These are phyloP conservation scores for Muricea muricata DNA, from an alignment of 92 coral and sea anemone species.

Conservation along the genomic window DNA sequence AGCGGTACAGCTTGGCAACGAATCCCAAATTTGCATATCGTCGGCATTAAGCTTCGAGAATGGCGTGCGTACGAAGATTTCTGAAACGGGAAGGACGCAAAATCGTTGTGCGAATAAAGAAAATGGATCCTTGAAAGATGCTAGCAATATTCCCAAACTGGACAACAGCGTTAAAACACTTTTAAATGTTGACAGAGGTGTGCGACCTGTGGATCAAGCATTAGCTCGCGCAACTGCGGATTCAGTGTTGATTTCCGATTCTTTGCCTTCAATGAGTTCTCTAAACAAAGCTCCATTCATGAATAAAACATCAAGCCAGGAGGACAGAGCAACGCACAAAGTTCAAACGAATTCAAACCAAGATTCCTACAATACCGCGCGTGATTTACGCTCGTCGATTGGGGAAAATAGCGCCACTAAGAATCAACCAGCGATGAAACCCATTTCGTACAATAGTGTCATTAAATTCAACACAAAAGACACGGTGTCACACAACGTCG, in stretches of 20 bases:
- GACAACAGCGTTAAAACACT: not conserved
- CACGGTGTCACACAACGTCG: not conserved
- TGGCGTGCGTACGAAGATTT: not conserved
- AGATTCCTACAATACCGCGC: not conserved
- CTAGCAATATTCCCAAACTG: not conserved
- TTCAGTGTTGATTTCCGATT: constrained; percentile 14
- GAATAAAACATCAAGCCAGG: not conserved
- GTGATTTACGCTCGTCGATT: not conserved
- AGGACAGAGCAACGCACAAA: not conserved
- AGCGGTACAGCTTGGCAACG: constrained; percentile 40
- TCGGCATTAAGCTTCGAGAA: constrained; percentile 19
- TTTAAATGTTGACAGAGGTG: constrained; percentile 31
- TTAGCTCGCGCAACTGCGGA: constrained; percentile 24
- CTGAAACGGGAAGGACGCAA: not conserved
- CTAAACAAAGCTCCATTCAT: not conserved
- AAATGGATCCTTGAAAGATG: not conserved
- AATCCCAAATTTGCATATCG: constrained; percentile 37
- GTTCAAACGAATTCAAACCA: not conserved
- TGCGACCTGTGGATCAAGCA: constrained; percentile 19
- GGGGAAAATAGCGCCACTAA: not conserved
- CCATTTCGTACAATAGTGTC: not conserved
- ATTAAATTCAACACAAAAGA: not conserved
- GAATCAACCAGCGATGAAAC: not conserved
- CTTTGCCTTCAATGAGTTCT: not conserved
- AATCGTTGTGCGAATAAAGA: not conserved